Evolutionary conservation across 2,888 invertebrate genomes (phyloP), one percentile per base, ranked within the genome.

Genomic region (Tribolium freemani): DNA sequence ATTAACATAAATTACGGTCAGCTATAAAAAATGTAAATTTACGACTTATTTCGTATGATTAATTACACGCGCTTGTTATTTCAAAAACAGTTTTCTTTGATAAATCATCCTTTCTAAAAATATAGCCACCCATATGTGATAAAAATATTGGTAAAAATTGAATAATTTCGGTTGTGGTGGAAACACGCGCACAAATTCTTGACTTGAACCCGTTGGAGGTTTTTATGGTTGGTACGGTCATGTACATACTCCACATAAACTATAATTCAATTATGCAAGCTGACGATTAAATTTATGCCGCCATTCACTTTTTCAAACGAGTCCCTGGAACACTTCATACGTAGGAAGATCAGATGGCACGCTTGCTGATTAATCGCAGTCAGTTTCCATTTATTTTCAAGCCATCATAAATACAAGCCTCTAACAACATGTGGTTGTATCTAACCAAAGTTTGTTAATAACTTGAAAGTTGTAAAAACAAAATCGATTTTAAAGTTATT

Each of bases 51-150:
- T 68, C 10, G 20, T 10, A 20, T 68, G 57, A 68, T 68, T 50
- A 68, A 68, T 68, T 68, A 30, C 11, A 13, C 8, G 13, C 20
- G 38, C n/a, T 51, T 48, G 30, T 30, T 9, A 16, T 56, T 67
- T 13, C 67, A 54, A 67, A 56, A 67, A 48, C 26, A 26, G 26
- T 26, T 26, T 4, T 10, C 10, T 26, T 56, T 16, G 10, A 67
- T 67, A 67, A 67, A 67, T 67, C 67, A 67, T 67, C 67, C 67
- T 48, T 67, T 67, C 56, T 56, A 53, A 64, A 53, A 64, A 61
- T 30, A 30, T 53, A 53, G 38, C 48, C 5, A 21, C 10, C 9
- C 45, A 20, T 20, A 38, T 31, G n/a, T 38, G 8, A 38, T n/a
- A n/a, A 38, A 38, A 38, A 38, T 16, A 51, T 38, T 57, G 1